Percentiles rank a stretch among this genome's conserved stretches.
These are phyloP conservation scores for Danionella dracula DNA, from an alignment of 2,797 vertebrate species.

Conservation along the genomic window DNA sequence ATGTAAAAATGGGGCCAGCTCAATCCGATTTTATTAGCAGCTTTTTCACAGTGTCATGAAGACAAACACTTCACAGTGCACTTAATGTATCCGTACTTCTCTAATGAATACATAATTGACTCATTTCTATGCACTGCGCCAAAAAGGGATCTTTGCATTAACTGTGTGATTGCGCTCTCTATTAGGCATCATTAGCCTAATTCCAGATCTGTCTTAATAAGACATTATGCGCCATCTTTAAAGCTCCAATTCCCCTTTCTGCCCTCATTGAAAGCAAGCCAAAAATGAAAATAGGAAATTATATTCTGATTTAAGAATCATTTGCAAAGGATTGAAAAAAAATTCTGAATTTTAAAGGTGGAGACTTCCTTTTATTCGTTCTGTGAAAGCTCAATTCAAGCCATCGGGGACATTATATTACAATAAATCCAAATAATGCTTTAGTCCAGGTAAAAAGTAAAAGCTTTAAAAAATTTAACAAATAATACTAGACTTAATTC, in stretches of 20 bases:
- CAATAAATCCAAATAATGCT: no score
- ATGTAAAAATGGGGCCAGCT: no score
- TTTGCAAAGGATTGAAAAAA: slow-evolving; percentile 49
- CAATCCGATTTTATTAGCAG: slow-evolving; percentile 54
- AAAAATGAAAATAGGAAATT: slow-evolving; percentile 82
- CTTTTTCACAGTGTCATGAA: slow-evolving; percentile 69
- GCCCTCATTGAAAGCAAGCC: slow-evolving; percentile 96
- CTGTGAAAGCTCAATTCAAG: not conserved
- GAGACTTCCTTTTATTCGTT: not conserved
- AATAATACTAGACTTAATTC: no score
- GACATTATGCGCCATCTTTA: slow-evolving; percentile 98
- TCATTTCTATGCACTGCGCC: slow-evolving; percentile 99
- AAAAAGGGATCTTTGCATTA: slow-evolving; percentile 96
- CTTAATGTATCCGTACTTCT: slow-evolving; percentile 75
- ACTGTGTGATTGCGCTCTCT: slow-evolving; percentile 99
- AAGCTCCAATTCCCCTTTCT: slow-evolving; percentile 79
- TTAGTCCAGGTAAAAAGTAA: no score
- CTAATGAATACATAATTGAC: slow-evolving; percentile 99
- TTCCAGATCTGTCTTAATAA: slow-evolving; percentile 90
- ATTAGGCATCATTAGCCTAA: slow-evolving; percentile 99
- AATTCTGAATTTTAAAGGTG: not conserved
- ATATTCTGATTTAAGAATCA: slow-evolving; percentile 62
- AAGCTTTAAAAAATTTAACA: no score
- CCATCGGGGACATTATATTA: no score
- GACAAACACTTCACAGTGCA: slow-evolving; percentile 62